Base-by-base conservation (phyloP, 2,888 invertebrate species). In the Suillia variegata region DNA sequence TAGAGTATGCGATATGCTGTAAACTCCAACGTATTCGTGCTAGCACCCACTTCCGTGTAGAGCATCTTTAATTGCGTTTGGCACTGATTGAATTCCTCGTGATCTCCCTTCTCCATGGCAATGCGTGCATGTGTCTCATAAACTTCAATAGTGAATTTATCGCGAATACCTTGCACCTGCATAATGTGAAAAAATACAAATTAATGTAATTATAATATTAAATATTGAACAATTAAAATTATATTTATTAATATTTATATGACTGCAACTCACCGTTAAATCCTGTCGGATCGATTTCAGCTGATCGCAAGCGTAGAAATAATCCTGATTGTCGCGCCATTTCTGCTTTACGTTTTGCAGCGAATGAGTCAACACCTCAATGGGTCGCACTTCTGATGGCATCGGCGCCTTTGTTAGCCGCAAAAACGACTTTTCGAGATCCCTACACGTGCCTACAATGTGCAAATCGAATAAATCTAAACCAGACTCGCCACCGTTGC, bases 81-180 rank as follows among this genome's bases (percentile, higher is more conserved):
- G 80, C 99, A 99, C 82, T 99, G 98, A 85, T 99, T 99, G 80
- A 98, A 99, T 81, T 99, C 99, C 79, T 97, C 98, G 80, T 97
- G 96, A 80, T 99, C 99, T 55, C 96, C 95, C 84, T 94, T 97
- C 82, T 99, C 98, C 80, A 99, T 86, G 53, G 98, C 98, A 75
- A 99, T 95, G 57, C 98, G 87, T 3, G 98, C 98, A 85, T 99
- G 98, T 2, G 96, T 97, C 85, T 99, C 99, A 84, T 99, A 99
- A 12, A 99, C 99, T 78, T 93, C 88, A n/a, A 99, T 92, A 56
- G 98, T 97, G 79, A 99, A 97, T 67, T 87, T 86, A 84, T 97
- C 94, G 69, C 98, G 85, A 69, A 99, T 88, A 73, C 98, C 96
- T 87, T 99, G 99, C 52, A 98, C 93, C 94, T 94, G 71, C 10